A percentile compares a stretch with the other conserved stretches of the same genome.
phyloP scores from a whole-genome alignment of 2,888 invertebrate species.

The Invenusta paracnida region DNA sequence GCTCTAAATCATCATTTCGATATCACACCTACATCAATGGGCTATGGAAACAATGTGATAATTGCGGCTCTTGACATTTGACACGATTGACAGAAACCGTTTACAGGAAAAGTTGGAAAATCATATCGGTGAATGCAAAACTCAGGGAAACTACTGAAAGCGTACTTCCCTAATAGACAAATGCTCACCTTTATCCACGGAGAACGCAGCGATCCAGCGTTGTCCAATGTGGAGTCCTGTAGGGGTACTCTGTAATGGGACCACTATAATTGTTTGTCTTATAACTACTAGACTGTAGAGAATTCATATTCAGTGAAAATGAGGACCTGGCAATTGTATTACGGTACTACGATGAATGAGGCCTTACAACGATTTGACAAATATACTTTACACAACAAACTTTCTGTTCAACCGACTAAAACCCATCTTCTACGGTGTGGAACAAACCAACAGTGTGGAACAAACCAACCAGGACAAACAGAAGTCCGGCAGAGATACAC shows the following conservation, averaged over 20 bases:
- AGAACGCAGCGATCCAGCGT: neutral
- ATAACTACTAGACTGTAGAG: neutral
- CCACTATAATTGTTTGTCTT: neutral
- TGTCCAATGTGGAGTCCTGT: neutral
- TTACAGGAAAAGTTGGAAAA: neutral
- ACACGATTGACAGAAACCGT: neutral
- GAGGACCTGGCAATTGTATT: neutral
- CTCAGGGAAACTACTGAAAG: neutral
- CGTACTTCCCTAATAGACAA: neutral
- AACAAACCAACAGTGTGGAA: neutral
- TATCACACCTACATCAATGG: neutral
- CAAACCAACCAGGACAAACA: slow-evolving; percentile 9
- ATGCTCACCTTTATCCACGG: too few relatives aligned
- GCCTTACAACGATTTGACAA: neutral
- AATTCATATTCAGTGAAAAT: neutral
- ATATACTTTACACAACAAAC: neutral
- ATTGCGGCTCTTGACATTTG: neutral
- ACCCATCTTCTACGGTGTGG: neutral
- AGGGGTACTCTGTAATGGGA: neutral
- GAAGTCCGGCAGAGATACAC: neutral
- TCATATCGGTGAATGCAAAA: neutral
- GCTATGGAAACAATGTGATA: neutral
- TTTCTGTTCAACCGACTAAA: neutral
- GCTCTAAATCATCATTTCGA: neutral
- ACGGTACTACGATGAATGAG: slow-evolving; percentile 7